phyloP scores from a whole-genome alignment of 2,113 vertebrate genomes.

The Festucalex cinctus region DNA sequence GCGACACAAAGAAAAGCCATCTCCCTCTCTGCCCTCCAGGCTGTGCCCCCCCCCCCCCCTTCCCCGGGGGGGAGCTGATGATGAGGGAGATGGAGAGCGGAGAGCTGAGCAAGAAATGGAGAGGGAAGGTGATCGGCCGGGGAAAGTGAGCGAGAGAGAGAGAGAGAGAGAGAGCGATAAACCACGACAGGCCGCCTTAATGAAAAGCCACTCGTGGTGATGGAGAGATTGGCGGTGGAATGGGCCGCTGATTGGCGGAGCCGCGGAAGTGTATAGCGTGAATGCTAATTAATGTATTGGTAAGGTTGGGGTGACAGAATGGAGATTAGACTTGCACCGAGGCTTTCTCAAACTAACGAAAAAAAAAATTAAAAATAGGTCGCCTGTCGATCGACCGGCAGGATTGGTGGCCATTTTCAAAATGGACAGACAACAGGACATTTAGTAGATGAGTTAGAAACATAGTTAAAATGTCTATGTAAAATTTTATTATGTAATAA shows the following conservation, averaged over 20 bases:
- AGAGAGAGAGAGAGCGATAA: conserved; percentile 42
- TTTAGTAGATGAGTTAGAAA: no score
- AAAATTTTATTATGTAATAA: no score
- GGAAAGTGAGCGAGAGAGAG: not conserved
- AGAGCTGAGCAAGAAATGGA: conserved; percentile 32
- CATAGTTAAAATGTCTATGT: no score
- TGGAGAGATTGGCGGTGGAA: conserved; percentile 61
- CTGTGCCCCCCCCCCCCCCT: not conserved
- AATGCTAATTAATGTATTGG: conserved; percentile 60
- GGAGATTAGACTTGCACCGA: conserved; percentile 48
- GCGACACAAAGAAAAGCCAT: conserved; percentile 36
- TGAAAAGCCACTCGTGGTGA: conserved; percentile 67
- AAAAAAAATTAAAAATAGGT: conserved; percentile 20
- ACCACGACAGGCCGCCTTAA: conserved; percentile 57
- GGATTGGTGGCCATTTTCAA: no score
- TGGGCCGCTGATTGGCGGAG: conserved; percentile 59
- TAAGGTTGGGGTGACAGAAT: conserved; percentile 33
- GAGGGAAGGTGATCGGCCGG: conserved; percentile 25
- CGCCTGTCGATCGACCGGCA: not conserved
- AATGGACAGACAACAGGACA: no score
- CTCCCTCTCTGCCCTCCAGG: conserved; percentile 25
- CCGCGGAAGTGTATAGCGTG: conserved; percentile 21
- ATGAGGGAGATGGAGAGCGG: conserved; percentile 44
- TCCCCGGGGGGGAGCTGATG: conserved; percentile 27
- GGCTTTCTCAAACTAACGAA: conserved; percentile 16